Base-by-base conservation (phyloP, 2,888 invertebrate species). In the Pollenia griseotomentosa region DNA sequence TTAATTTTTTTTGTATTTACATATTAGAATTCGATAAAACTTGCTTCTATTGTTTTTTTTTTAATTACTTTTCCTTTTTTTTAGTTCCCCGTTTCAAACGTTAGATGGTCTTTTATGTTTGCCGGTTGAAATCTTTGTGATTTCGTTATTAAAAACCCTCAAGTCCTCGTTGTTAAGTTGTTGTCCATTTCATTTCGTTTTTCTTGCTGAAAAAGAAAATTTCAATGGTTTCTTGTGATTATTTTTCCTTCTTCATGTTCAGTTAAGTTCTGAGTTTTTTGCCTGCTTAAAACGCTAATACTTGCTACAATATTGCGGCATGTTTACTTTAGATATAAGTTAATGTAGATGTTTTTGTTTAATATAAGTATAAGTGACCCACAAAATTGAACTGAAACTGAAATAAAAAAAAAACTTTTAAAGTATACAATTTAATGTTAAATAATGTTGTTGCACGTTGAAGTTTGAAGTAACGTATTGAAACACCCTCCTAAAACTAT, bases 81-180 rank as follows among this genome's bases (percentile, higher is more conserved):
- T 44, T 33, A 65, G n/a, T 44, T 51, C 53, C 85, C 85, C 80
- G 80, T 81, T 53, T 23, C 44, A 89, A 90, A 90, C 16, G 65
- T 73, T 73, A 70, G 89, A 90, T 91, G 91, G 92, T 92, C 91
- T 92, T 90, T 90, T 90, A 90, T 91, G 92, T 92, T 91, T 92
- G 92, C 91, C 91, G 91, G 91, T 90, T 92, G 90, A 92, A 91
- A 91, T 91, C 90, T 92, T 92, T 92, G 91, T 92, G 92, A 92
- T 90, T 91, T 90, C 90, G 89, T 78, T 87, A 78, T 84, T 87
- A 68, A 33, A 6, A 78, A 74, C 90, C 90, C 92, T 90, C 90
- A 90, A 89, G 90, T 90, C 89, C 87, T 80, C 90, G 90, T 91
- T 91, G 46, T 33, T 33, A 33, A 33, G 61, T 77, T 71, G 66